phyloP scores from a whole-genome alignment of 2,113 vertebrate species.

The Hyperoodon ampullatus region DNA sequence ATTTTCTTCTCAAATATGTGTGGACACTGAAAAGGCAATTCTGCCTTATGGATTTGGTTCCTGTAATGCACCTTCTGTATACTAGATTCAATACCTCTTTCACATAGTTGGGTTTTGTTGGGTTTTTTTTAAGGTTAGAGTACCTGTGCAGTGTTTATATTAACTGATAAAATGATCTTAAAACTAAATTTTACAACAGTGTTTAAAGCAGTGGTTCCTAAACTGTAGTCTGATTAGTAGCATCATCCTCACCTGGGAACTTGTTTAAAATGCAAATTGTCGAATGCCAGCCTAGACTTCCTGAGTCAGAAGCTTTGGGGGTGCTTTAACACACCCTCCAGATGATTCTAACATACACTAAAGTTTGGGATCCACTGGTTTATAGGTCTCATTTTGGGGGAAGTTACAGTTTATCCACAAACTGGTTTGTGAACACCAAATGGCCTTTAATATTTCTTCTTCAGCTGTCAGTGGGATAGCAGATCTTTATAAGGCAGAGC shows the following conservation, averaged over 20 bases:
- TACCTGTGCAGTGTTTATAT: neutral
- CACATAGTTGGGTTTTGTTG: neutral
- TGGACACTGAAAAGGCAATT: neutral
- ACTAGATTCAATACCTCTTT: neutral
- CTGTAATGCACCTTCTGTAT: neutral
- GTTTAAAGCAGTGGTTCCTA: neutral
- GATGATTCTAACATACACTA: neutral
- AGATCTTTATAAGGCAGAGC: neutral
- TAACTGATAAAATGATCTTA: neutral
- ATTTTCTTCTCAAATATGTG: slow-evolving; percentile 20
- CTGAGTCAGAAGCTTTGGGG: neutral
- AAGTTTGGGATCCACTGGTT: neutral
- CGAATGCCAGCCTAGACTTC: neutral
- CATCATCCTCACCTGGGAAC: neutral
- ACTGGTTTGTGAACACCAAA: neutral
- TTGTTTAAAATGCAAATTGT: neutral
- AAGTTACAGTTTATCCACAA: neutral
- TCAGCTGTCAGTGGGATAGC: neutral
- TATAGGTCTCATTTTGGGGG: neutral
- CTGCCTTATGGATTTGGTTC: neutral
- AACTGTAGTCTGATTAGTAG: neutral
- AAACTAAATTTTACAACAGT: neutral
- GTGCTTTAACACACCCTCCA: neutral
- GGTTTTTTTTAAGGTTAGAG: neutral
- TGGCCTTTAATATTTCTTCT: neutral